Conservation (phyloP, 2,113 vertebrate genomes). For the Chaenocephalus aceratus region DNA sequence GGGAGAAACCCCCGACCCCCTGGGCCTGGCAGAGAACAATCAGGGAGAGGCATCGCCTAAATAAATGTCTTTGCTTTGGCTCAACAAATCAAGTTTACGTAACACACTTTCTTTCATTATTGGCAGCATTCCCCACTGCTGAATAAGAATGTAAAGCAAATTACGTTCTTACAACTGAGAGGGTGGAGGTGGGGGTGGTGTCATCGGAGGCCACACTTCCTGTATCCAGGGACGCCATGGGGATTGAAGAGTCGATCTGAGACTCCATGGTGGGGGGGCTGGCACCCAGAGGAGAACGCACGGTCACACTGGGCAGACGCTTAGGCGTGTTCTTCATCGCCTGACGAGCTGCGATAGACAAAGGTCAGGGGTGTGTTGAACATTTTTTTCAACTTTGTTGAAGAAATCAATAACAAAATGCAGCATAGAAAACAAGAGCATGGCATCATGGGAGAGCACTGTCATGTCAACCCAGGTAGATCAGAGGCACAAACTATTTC, state of each 20-base stretch:
- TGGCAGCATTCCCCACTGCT: neutral
- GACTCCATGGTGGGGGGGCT: slow-evolving; percentile 90
- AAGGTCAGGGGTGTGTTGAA: slow-evolving; percentile 4
- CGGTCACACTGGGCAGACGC: slow-evolving; percentile 90
- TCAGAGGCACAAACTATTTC: neutral
- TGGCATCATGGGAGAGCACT: too few relatives aligned
- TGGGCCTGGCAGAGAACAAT: slow-evolving; percentile 83
- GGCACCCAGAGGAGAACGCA: slow-evolving; percentile 92
- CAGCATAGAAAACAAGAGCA: neutral
- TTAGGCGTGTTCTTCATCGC: slow-evolving; percentile 95
- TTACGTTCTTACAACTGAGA: slow-evolving; percentile 73
- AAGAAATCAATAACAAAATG: neutral
- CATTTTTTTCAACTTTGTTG: neutral
- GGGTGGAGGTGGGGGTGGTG: slow-evolving; percentile 73
- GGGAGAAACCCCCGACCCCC: slow-evolving; percentile 90
- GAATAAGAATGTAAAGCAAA: neutral
- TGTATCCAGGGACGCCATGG: slow-evolving; percentile 73
- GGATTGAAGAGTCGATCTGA: slow-evolving; percentile 84
- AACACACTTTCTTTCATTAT: neutral
- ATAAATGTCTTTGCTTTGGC: too few relatives aligned
- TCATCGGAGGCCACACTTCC: slow-evolving; percentile 75
- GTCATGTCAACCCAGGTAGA: neutral
- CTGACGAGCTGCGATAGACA: slow-evolving; percentile 89
- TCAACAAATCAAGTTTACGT: neutral
- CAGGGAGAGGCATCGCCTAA: neutral